A percentile compares a stretch with the other conserved stretches of the same genome.
Conservation (phyloP, 2,113 vertebrate genomes). For the Myotis lucifugus region DNA sequence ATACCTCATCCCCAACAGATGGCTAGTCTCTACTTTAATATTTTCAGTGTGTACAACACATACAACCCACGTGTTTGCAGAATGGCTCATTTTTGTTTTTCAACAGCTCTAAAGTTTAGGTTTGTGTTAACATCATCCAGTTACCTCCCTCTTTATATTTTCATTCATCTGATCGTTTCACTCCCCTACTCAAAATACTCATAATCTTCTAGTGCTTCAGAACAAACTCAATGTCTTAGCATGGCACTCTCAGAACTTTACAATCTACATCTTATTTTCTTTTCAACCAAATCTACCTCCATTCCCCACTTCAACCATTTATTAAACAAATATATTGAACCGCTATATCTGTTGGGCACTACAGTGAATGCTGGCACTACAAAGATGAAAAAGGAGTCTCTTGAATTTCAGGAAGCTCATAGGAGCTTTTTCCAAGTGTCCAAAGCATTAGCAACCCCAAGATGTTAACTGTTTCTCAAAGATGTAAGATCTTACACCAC, state of each 20-base stretch:
- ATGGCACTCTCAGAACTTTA: not conserved
- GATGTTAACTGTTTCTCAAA: not conserved
- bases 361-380: not conserved
- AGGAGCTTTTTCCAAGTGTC: not conserved
- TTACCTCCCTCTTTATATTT: not conserved
- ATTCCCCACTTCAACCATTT: slow-evolving; percentile 9
- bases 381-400: not conserved
- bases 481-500: not conserved
- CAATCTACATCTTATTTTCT: not conserved
- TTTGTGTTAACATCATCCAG: not conserved
- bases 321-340: not conserved
- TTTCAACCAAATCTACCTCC: not conserved
- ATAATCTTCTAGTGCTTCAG: not conserved
- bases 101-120: not conserved
- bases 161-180: not conserved
- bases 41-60: not conserved
- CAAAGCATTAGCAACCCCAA: not conserved
- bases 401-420: not conserved
- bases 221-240: not conserved
- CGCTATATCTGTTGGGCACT: not conserved
- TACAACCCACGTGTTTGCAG: not conserved
- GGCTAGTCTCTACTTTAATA: not conserved
- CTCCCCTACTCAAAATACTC: not conserved
- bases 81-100: not conserved
- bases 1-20: not conserved